Evolutionary conservation across 2,113 vertebrate species (phyloP).

Genomic region (Pachyramphus minor): DNA sequence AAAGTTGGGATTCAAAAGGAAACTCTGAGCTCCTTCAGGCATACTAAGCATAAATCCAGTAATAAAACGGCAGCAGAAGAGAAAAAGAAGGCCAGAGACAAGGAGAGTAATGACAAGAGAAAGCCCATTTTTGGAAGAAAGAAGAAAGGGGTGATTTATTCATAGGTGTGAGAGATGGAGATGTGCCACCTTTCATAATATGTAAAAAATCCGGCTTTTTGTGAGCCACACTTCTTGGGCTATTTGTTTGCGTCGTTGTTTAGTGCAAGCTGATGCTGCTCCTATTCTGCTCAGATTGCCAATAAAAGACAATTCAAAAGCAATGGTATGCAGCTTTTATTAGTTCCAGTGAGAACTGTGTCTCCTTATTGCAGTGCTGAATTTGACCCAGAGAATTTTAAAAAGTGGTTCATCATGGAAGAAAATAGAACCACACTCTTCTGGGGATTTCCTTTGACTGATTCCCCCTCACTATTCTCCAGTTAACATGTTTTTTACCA

Average conservation of each 20-base stretch:
- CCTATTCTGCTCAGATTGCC: not conserved
- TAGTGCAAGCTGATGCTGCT: not conserved
- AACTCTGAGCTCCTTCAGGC: not conserved
- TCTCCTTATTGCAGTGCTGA: not conserved
- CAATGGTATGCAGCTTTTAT: not conserved
- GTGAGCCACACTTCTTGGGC: not conserved
- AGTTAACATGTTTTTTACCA: not conserved
- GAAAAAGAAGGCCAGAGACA: not conserved
- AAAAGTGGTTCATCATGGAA: not conserved
- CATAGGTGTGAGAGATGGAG: not conserved
- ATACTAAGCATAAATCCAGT: not conserved
- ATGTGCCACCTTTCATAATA: not conserved
- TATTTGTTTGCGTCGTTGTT: not conserved
- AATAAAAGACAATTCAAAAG: not conserved
- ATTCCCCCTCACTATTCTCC: not conserved
- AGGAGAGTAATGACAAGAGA: not conserved
- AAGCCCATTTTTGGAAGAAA: not conserved
- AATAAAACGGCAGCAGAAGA: not conserved
- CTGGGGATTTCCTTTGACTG: not conserved
- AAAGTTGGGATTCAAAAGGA: conserved; percentile 9
- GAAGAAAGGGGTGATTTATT: not conserved
- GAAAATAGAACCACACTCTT: not conserved
- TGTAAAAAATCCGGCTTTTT: fast-evolving
- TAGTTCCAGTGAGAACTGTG: not conserved
- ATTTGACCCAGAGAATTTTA: not conserved